Base-by-base conservation (phyloP, 2,797 vertebrate species). In the Platalea minor region DNA sequence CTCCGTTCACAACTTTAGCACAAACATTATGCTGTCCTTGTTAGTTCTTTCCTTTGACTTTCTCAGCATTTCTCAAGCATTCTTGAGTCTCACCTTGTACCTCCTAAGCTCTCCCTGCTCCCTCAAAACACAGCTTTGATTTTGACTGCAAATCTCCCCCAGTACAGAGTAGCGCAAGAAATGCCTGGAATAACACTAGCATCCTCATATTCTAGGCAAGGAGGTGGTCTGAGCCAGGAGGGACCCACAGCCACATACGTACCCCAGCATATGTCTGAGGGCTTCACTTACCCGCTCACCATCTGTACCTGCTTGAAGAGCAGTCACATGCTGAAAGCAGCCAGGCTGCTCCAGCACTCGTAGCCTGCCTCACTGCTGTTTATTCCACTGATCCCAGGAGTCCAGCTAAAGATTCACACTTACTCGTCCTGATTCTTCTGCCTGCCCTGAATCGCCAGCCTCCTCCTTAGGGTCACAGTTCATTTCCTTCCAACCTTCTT, bases 301-400 rank as follows among this genome's bases (percentile, higher is more conserved):
- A 93, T 96, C 93, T 93, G 95, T 24, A 95, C 95, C 89, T 93
- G 89, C 91, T 50, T 72, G 54, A 54, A 48, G 68, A 94, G 72
- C 93, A 85, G 86, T 57, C 88, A 54, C 28, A 64, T 9, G 72
- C 81, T 3, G 60, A 59, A 79, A 73, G 85, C 85, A 85, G 50
- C 53, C 90, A 18, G 92, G 60, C 86, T 83, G 93, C 84, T 92
- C 75, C 35, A 1, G 84, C 81, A 18, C 72, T 61, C 6, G 0
- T 13, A 2, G 13, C 73, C 84, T 77, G 53, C 72, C 75, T 89
- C 26, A 2, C 82, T 85, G 79, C 28, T 91, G 20, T 7, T 46
- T 46, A 28, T n/a, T 75, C 91, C 69, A 67, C 86, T 3, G 10
- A 60, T 54, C 68, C 65, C 78, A 91, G 1, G 48, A 46, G 75